These are phyloP conservation scores for Spisula solida DNA, from an alignment of 2,888 invertebrate species.

Conservation along the genomic window DNA sequence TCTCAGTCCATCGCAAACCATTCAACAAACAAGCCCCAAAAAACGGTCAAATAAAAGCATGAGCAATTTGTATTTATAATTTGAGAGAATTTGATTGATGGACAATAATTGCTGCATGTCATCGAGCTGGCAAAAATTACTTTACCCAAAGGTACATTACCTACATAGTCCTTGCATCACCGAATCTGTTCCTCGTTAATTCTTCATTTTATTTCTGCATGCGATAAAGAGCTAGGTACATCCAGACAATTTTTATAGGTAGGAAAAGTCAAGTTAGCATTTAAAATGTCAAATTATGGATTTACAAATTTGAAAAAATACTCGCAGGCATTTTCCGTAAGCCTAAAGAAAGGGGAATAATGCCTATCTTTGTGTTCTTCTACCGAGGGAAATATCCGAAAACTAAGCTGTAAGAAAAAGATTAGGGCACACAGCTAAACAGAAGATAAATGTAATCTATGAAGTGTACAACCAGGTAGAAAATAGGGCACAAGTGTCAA, in stretches of 20 bases:
- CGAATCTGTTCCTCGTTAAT: slow-evolving; percentile 41
- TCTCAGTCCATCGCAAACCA: slow-evolving; percentile 19
- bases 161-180: slow-evolving; percentile 45
- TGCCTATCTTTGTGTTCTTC: slow-evolving; percentile 41
- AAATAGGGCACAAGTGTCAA: slow-evolving; percentile 41
- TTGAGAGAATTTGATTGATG: slow-evolving; percentile 13
- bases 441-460: slow-evolving; percentile 41
- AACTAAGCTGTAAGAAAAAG: slow-evolving; percentile 46
- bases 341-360: slow-evolving; percentile 46
- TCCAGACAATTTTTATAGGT: slow-evolving; percentile 47
- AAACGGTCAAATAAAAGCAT: not conserved
- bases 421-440: slow-evolving; percentile 43
- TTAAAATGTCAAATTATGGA: slow-evolving; percentile 20
- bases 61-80: slow-evolving; percentile 22
- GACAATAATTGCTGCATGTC: slow-evolving; percentile 21
- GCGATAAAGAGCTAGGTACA: slow-evolving; percentile 48
- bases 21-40: not conserved
- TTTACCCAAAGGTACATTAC: slow-evolving; percentile 51
- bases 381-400: slow-evolving; percentile 27
- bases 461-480: slow-evolving; percentile 40
- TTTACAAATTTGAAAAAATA: slow-evolving; percentile 39
- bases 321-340: slow-evolving; percentile 49
- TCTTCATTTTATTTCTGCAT: slow-evolving; percentile 53
- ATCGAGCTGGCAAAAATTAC: slow-evolving; percentile 33
- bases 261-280: slow-evolving; percentile 41